Evolutionary conservation across 1,140 invertebrate genomes (phyloP).

Genomic region (Chironomus striatipennis): DNA sequence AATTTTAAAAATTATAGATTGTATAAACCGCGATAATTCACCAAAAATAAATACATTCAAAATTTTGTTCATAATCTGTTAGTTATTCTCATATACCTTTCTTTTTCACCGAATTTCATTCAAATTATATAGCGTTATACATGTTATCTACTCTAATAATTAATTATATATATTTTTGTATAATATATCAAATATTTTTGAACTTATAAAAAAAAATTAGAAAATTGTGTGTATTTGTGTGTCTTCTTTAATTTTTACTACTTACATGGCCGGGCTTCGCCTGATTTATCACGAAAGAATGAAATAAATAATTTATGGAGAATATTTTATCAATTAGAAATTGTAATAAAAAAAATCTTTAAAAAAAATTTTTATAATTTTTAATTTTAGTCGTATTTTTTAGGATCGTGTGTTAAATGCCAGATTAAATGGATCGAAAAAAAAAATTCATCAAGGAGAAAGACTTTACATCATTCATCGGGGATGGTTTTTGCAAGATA

Average conservation of each 20-base stretch:
- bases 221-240: no score
- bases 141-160: conserved; percentile 1
- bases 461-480: no score
- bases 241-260: conserved; percentile 40
- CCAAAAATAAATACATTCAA: no score
- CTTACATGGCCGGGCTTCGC: conserved; percentile 66
- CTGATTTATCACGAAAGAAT: conserved; percentile 40
- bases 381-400: neutral
- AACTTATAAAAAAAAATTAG: neutral
- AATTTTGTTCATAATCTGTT: no score
- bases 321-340: neutral
- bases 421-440: no score
- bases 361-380: neutral
- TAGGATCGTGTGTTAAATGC: neutral
- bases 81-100: no score
- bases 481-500: no score
- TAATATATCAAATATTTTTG: neutral
- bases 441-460: no score
- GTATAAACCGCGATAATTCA: neutral
- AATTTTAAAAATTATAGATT: neutral
- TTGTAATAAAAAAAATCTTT: neutral
- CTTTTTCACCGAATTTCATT: no score
- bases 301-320: conserved; percentile 22
- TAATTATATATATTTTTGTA: neutral
- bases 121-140: no score